Evolutionary conservation across 30 jellyfish, hydroid and myxozoan species (phyloP).

Genomic region (Aurelia sp.): DNA sequence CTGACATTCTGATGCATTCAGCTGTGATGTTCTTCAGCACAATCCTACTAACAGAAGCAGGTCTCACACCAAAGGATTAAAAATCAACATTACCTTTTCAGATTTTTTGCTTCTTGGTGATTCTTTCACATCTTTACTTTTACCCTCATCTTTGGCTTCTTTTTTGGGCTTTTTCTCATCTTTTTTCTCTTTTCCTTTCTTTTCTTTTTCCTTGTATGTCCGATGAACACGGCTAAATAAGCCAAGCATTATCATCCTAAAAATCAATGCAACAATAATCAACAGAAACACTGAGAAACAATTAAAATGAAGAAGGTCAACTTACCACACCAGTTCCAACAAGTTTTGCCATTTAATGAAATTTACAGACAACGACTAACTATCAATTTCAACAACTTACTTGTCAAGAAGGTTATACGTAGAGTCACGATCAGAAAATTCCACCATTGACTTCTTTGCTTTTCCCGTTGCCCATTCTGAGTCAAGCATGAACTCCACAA

Average conservation of each 20-base stretch:
- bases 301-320: neutral
- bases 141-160: conserved; percentile 51
- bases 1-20: too few species aligned
- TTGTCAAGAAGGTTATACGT: conserved; percentile 76
- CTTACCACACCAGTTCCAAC: too few species aligned
- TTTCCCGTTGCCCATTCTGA: conserved; percentile 96
- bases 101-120: conserved; percentile 57
- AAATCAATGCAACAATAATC: neutral
- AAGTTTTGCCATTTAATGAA: too few species aligned
- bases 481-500: conserved; percentile 91
- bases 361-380: too few species aligned
- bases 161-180: conserved; percentile 50
- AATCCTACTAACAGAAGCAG: too few species aligned
- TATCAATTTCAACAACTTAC: conserved; percentile 25
- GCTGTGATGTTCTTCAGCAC: too few species aligned
- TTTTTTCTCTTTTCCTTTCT: conserved; percentile 65
- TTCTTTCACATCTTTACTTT: conserved; percentile 25
- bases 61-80: neutral
- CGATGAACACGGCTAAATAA: conserved; percentile 88
- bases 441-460: conserved; percentile 64
- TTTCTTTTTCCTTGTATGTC: conserved; percentile 73
- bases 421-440: conserved; percentile 92
- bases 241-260: conserved; percentile 76
- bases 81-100: neutral
- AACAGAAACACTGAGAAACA: neutral